Evolutionary conservation across 2,888 invertebrate species (phyloP).

Genomic region (Azorinus chamasolen): DNA sequence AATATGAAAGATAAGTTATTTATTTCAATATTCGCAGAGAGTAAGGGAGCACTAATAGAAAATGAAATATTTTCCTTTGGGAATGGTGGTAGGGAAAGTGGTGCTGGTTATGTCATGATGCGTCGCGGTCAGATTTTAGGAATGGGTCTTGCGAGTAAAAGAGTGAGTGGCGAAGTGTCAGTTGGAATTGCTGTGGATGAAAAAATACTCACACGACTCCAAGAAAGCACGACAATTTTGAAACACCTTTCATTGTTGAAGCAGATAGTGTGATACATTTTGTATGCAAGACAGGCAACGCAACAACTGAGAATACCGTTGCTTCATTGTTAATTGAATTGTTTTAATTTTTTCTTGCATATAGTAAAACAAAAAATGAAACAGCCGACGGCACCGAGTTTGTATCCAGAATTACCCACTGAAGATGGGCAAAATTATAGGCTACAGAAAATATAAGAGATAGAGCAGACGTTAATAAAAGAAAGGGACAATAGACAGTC

Average conservation of each 20-base stretch:
- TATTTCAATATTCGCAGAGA: slow-evolving; percentile 41
- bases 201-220: slow-evolving; percentile 33
- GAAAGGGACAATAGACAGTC: slow-evolving; percentile 33
- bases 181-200: slow-evolving; percentile 37
- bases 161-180: slow-evolving; percentile 28
- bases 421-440: too few species aligned
- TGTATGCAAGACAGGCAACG: slow-evolving; percentile 26
- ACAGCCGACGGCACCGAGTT: slow-evolving; percentile 42
- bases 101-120: slow-evolving; percentile 43
- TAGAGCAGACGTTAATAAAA: slow-evolving; percentile 16
- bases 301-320: slow-evolving; percentile 40
- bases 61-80: slow-evolving; percentile 39
- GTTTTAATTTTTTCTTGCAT: too few species aligned
- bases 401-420: slow-evolving; percentile 51
- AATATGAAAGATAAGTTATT: slow-evolving; percentile 24
- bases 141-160: slow-evolving; percentile 25
- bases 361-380: slow-evolving; percentile 37
- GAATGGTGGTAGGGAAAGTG: slow-evolving; percentile 37
- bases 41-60: slow-evolving; percentile 28
- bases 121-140: slow-evolving; percentile 37
- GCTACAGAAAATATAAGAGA: slow-evolving; percentile 51
- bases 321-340: slow-evolving; percentile 37
- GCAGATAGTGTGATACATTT: slow-evolving; percentile 44
- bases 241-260: slow-evolving; percentile 32
- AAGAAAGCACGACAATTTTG: slow-evolving; percentile 41